Percentiles rank a stretch among this genome's conserved stretches.
Evolutionary conservation across 2,113 vertebrate species (phyloP).

Genomic region (Pseudopipra pipra): DNA sequence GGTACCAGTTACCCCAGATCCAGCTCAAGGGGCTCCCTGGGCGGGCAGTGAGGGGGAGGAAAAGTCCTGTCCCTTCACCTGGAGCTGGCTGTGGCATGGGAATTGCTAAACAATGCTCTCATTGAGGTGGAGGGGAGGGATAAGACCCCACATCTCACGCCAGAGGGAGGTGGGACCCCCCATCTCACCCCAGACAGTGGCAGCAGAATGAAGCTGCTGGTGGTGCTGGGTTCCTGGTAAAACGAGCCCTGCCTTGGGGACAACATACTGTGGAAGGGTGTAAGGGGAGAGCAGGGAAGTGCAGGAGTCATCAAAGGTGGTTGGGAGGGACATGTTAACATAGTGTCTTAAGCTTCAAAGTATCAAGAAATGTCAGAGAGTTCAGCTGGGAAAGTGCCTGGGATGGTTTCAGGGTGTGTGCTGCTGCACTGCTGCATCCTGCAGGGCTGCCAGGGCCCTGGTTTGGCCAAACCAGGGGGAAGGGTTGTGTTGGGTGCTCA

Average conservation of each 20-base stretch:
- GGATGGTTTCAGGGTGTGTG: background rate
- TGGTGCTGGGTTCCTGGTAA: background rate
- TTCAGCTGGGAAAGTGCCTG: background rate
- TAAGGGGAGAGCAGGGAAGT: background rate
- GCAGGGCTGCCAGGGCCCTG: background rate
- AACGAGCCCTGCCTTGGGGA: background rate
- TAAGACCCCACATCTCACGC: background rate
- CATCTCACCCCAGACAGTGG: background rate
- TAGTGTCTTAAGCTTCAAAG: background rate
- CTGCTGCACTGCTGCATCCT: background rate
- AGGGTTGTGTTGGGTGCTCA: background rate
- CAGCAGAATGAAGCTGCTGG: background rate
- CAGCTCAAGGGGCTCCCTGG: background rate
- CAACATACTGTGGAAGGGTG: accelerated
- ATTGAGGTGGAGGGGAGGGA: background rate
- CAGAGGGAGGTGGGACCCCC: background rate
- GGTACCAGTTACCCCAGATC: background rate
- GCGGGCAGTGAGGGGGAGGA: accelerated
- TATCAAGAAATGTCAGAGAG: background rate
- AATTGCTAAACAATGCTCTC: background rate
- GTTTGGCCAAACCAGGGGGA: background rate
- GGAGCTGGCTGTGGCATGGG: background rate
- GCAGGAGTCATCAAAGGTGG: background rate
- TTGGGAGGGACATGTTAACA: background rate
- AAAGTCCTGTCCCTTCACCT: background rate